Evolutionary conservation across 2,888 invertebrate genomes (phyloP).

Genomic region (Eupithecia abbreviata): DNA sequence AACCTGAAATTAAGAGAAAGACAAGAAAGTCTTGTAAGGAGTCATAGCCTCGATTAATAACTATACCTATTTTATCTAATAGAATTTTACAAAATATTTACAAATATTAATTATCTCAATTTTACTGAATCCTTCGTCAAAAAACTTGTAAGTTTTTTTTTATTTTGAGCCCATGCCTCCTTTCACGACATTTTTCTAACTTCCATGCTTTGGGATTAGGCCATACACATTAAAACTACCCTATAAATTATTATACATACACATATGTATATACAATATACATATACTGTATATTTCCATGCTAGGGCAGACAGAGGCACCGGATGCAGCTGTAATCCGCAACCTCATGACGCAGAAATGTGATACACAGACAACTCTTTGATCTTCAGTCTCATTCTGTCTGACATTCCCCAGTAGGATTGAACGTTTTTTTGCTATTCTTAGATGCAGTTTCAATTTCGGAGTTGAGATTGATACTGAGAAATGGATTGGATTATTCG

Average conservation of each 20-base stretch:
- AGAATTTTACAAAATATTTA: too few relatives aligned
- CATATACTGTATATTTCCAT: not conserved
- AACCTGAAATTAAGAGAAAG: too few relatives aligned
- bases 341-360: slow-evolving; percentile 55
- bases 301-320: slow-evolving; percentile 51
- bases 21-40: too few relatives aligned
- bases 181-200: not conserved
- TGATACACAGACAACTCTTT: slow-evolving; percentile 67
- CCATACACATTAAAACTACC: too few relatives aligned
- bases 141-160: too few relatives aligned
- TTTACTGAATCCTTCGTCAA: too few relatives aligned
- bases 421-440: slow-evolving; percentile 25
- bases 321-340: slow-evolving; percentile 65
- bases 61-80: too few relatives aligned
- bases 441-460: slow-evolving; percentile 25
- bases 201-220: too few relatives aligned
- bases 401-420: slow-evolving; percentile 56
- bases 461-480: not conserved
- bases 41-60: too few relatives aligned
- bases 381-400: slow-evolving; percentile 52
- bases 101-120: too few relatives aligned
- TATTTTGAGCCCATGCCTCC: not conserved
- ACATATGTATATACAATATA: too few relatives aligned
- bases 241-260: not conserved
- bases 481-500: not conserved